These are phyloP conservation scores for Netelia fuscicornis DNA, from an alignment of 2,888 invertebrate genomes.

Conservation along the genomic window DNA sequence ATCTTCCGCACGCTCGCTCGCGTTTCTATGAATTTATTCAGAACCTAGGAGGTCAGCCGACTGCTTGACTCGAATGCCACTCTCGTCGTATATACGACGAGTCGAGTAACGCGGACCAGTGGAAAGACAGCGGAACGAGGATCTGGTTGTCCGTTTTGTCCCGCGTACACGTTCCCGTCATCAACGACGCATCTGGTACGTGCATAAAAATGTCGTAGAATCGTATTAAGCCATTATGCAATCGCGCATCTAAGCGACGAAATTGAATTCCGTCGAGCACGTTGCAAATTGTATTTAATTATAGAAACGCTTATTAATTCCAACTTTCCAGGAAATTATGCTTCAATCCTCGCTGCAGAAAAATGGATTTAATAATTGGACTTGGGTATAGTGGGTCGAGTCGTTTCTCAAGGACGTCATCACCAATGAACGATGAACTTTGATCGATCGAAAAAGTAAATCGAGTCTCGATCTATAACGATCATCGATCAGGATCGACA, in stretches of 20 bases:
- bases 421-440: no score
- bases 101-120: not conserved
- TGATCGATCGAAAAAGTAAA: no score
- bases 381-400: no score
- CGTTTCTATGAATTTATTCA: constrained; percentile 59
- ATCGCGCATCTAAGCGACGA: not conserved
- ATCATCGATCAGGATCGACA: no score
- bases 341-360: no score
- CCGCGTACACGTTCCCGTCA: not conserved
- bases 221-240: not conserved
- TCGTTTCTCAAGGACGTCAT: no score
- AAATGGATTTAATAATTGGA: no score
- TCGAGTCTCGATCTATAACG: no score
- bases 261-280: not conserved
- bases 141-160: constrained; percentile 29
- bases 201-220: constrained; percentile 4
- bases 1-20: constrained; percentile 43
- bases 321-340: no score
- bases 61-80: constrained; percentile 32
- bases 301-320: no score
- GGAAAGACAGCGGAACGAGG: constrained; percentile 5
- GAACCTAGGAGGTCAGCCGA: constrained; percentile 33
- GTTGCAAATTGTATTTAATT: not conserved
- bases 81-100: not conserved
- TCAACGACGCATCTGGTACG: constrained; percentile 5